Conservation (phyloP, 2,888 invertebrate genomes). For the Labia minor region DNA sequence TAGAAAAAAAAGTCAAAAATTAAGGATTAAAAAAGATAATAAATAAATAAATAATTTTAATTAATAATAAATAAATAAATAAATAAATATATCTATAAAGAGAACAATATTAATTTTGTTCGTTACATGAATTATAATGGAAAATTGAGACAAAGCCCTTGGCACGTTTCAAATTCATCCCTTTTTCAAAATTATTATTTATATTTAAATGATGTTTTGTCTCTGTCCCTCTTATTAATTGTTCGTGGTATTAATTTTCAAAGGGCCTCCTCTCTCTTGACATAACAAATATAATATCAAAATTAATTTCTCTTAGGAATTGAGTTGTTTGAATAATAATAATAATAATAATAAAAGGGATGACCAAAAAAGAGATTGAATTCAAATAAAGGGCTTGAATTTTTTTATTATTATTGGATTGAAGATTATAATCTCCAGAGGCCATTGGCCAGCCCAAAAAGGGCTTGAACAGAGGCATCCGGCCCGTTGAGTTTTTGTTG, state of each 20-base stretch:
- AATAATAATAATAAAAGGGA: neutral
- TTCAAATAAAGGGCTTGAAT: neutral
- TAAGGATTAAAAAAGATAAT: too few species aligned
- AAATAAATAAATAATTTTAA: too few species aligned
- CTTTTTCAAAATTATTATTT: neutral
- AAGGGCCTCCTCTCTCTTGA: neutral
- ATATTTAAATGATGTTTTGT: neutral
- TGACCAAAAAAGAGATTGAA: neutral
- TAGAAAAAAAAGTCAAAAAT: too few species aligned
- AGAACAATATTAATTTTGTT: too few species aligned
- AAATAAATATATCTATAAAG: too few species aligned
- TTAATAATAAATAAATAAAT: too few species aligned
- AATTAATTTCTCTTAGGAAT: slow-evolving; percentile 13
- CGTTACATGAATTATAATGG: too few species aligned
- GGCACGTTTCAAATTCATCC: neutral
- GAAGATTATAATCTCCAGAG: neutral
- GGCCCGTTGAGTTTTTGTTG: neutral
- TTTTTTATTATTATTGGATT: neutral
- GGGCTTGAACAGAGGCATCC: too few species aligned
- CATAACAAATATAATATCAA: neutral
- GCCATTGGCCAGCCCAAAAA: neutral
- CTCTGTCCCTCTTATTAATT: neutral
- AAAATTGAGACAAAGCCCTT: neutral
- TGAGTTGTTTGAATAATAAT: slow-evolving; percentile 5
- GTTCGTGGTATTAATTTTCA: neutral